Evolutionary conservation across 2,113 vertebrate genomes (phyloP).

Genomic region (Lepidothrix coronata): DNA sequence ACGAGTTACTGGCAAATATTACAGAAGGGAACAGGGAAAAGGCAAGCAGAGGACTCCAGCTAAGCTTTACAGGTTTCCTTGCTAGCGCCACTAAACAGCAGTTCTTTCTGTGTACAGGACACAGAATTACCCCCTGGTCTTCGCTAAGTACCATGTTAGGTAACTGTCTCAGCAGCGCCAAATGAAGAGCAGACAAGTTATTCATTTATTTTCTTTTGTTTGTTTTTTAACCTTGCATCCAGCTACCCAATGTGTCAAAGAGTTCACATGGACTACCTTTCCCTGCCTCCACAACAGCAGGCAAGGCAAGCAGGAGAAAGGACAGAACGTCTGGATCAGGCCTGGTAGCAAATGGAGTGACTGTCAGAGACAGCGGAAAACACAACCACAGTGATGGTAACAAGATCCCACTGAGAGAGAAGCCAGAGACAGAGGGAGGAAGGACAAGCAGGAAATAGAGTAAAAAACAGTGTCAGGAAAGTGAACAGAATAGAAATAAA

Average conservation of each 20-base stretch:
- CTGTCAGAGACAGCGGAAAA: background rate
- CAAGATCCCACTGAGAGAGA: background rate
- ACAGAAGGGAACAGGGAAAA: background rate
- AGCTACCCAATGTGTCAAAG: background rate
- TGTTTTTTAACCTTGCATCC: background rate
- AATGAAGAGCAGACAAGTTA: background rate
- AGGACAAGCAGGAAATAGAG: background rate
- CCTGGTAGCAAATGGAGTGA: background rate
- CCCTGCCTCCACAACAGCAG: background rate
- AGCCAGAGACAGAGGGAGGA: background rate
- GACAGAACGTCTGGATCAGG: background rate
- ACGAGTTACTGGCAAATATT: background rate
- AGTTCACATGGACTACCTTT: background rate
- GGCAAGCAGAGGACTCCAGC: background rate
- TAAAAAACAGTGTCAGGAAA: background rate
- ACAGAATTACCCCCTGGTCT: background rate
- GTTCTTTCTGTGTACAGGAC: background rate
- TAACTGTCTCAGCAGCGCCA: background rate
- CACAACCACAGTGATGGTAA: background rate
- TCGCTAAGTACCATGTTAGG: background rate
- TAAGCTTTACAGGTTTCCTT: background rate
- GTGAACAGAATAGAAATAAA: background rate
- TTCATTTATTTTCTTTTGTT: conserved; percentile 27
- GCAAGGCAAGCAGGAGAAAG: background rate
- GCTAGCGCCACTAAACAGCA: background rate